These are phyloP conservation scores for Autographa gamma DNA, from an alignment of 2,888 invertebrate genomes.

Conservation along the genomic window DNA sequence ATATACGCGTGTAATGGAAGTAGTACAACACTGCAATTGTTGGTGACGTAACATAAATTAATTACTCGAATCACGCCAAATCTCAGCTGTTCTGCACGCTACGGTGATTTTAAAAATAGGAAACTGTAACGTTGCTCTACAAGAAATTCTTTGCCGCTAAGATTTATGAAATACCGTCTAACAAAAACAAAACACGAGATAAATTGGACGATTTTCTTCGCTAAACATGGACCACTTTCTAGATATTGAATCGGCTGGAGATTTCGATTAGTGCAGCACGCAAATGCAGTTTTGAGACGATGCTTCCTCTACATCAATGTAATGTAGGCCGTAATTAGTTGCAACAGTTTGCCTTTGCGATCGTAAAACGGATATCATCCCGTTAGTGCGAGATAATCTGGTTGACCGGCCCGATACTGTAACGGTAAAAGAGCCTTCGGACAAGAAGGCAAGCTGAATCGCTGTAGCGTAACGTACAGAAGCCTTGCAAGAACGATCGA, in stretches of 20 bases:
- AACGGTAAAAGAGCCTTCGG: conserved; percentile 76
- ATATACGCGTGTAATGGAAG: conserved; percentile 43
- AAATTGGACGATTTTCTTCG: conserved; percentile 40
- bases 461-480: conserved; percentile 76
- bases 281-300: conserved; percentile 28
- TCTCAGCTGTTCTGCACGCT: conserved; percentile 63
- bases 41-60: conserved; percentile 57
- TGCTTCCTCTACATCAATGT: conserved; percentile 36
- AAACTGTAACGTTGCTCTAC: conserved; percentile 56
- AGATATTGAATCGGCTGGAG: conserved; percentile 33
- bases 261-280: conserved; percentile 26
- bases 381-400: conserved; percentile 81
- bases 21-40: conserved; percentile 53
- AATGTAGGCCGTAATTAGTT: conserved; percentile 55
- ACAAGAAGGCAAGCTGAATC: conserved; percentile 67
- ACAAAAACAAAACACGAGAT: conserved; percentile 48
- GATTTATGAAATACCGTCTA: conserved; percentile 51
- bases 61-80: conserved; percentile 62
- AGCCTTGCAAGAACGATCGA: conserved; percentile 83
- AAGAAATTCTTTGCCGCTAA: conserved; percentile 51
- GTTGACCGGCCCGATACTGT: conserved; percentile 67
- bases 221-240: conserved; percentile 49
- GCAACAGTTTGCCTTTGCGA: conserved; percentile 57
- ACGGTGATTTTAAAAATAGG: conserved; percentile 59
- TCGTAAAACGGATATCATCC: conserved; percentile 73